Evolutionary conservation across 2,113 vertebrate species (phyloP).

Genomic region (Eolophus roseicapilla): DNA sequence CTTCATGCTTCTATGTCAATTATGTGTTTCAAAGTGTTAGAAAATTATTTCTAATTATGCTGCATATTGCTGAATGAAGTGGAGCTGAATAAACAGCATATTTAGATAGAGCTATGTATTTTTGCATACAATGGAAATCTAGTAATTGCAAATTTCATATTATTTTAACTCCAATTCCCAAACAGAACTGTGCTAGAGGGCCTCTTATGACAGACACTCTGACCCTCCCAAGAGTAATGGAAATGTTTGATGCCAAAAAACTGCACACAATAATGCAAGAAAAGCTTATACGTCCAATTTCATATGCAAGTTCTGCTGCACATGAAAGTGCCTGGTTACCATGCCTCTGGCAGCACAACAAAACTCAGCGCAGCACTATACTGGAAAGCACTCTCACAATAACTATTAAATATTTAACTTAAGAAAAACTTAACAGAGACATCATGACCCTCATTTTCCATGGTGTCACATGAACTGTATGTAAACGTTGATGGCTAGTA

Average conservation of each 20-base stretch:
- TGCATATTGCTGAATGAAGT: background rate
- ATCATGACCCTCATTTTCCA: background rate
- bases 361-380: background rate
- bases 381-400: background rate
- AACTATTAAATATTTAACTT: background rate
- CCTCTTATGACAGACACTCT: background rate
- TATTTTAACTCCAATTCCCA: background rate
- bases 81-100: background rate
- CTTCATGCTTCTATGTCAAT: background rate
- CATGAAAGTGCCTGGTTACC: background rate
- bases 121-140: background rate
- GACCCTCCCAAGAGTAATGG: background rate
- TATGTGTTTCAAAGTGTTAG: background rate
- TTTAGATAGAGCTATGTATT: background rate
- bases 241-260: background rate
- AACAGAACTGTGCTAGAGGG: background rate
- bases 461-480: background rate
- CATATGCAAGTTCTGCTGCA: background rate
- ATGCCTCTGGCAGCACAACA: slow-evolving; percentile 19
- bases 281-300: background rate
- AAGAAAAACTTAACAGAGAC: background rate
- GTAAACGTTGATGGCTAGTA: background rate
- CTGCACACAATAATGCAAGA: background rate
- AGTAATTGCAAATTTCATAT: background rate
- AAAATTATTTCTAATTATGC: slow-evolving; percentile 8